Conservation (phyloP, 2,113 vertebrate genomes). For the Actinemys pallida region DNA sequence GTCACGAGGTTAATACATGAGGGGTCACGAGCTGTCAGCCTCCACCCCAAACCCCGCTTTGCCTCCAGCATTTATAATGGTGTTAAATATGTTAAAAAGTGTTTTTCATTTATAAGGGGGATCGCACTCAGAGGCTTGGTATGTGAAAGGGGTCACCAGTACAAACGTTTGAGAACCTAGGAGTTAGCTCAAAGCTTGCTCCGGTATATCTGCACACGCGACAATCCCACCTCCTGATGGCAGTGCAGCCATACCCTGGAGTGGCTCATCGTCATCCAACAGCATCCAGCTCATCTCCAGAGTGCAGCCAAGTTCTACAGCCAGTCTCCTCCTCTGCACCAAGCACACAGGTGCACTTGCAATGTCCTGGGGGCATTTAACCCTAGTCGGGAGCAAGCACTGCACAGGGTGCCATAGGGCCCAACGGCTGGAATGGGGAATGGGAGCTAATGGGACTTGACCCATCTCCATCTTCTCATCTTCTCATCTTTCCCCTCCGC, state of each 20-base stretch:
- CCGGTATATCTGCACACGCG: not conserved
- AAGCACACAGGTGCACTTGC: fast-evolving
- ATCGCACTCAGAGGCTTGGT: no score
- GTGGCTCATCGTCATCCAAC: not conserved
- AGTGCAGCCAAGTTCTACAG: not conserved
- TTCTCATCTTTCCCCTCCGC: not conserved
- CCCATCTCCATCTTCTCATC: not conserved
- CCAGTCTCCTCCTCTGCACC: not conserved
- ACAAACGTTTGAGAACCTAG: no score
- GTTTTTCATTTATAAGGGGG: no score
- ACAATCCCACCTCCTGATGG: not conserved
- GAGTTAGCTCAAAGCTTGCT: not conserved
- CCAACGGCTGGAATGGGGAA: not conserved
- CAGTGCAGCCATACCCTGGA: not conserved
- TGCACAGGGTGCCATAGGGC: not conserved
- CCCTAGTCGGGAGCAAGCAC: not conserved
- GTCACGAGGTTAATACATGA: no score
- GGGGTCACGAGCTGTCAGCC: no score
- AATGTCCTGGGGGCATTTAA: fast-evolving
- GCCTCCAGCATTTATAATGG: no score
- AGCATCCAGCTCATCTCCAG: not conserved
- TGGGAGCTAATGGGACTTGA: fast-evolving
- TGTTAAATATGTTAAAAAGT: no score
- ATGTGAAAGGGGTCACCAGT: no score
- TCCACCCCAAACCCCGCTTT: no score